These are phyloP conservation scores for Lochmaea crataegi DNA, from an alignment of 2,888 invertebrate genomes.

Conservation along the genomic window DNA sequence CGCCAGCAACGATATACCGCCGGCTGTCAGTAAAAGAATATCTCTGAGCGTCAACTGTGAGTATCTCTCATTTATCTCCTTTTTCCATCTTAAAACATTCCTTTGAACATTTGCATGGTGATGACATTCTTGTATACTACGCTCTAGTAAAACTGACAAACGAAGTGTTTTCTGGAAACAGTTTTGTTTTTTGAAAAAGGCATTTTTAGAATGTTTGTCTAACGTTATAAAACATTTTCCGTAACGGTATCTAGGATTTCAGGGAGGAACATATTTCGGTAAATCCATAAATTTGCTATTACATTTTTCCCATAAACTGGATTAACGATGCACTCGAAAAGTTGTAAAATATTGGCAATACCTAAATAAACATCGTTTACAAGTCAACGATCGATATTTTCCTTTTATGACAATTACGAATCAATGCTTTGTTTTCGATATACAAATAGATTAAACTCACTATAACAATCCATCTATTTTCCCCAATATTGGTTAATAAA, in stretches of 20 bases:
- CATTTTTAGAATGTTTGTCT: background rate
- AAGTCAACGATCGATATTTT: no score
- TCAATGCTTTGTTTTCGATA: no score
- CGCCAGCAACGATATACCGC: conserved; percentile 91
- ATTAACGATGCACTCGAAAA: no score
- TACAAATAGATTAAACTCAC: no score
- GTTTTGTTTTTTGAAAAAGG: background rate
- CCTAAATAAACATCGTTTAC: no score
- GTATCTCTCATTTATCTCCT: conserved; percentile 61
- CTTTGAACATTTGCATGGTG: background rate
- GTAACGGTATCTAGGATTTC: background rate
- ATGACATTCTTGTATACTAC: background rate
- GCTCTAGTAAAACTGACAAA: background rate
- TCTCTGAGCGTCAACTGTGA: conserved; percentile 91
- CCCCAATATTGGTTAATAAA: no score
- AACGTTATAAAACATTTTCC: background rate
- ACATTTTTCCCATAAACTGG: no score
- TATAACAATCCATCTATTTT: no score
- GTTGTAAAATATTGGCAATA: no score
- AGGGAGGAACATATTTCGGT: no score
- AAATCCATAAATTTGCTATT: no score
- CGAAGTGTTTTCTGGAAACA: background rate
- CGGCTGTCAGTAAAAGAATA: conserved; percentile 89
- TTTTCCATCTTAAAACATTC: background rate
- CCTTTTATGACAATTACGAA: no score